phyloP scores from a whole-genome alignment of 2,888 invertebrate genomes.

The Mesodorylaimus sp. region DNA sequence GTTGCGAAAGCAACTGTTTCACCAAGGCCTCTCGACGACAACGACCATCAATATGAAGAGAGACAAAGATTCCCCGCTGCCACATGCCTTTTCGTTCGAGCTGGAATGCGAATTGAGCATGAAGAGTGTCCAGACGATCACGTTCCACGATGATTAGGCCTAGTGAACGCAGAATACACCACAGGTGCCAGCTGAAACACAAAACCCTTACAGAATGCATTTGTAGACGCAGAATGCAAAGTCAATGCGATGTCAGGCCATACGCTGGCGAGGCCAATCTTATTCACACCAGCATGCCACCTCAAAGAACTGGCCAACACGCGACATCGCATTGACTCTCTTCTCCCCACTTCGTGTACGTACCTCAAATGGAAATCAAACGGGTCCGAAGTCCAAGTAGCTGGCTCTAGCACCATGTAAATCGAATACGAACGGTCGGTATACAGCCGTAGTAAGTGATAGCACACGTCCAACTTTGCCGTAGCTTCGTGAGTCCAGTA shows the following conservation, averaged over 20 bases:
- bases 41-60: slow-evolving; percentile 36
- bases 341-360: no score
- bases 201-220: no score
- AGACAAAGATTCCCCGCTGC: slow-evolving; percentile 66
- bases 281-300: no score
- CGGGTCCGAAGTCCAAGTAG: neutral
- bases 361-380: neutral
- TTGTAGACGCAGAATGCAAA: no score
- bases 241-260: no score
- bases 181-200: slow-evolving; percentile 50
- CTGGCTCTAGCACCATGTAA: slow-evolving; percentile 44
- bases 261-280: no score
- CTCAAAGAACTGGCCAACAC: no score
- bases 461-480: slow-evolving; percentile 44
- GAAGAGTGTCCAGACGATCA: slow-evolving; percentile 43
- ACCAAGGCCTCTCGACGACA: neutral
- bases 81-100: slow-evolving; percentile 61
- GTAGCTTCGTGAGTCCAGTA: no score
- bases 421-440: slow-evolving; percentile 40
- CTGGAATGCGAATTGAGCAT: slow-evolving; percentile 56
- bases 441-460: slow-evolving; percentile 59
- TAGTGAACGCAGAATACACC: slow-evolving; percentile 47
- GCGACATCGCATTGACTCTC: no score
- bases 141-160: slow-evolving; percentile 42
- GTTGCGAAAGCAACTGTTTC: neutral